These are phyloP conservation scores for Geodia barretti DNA, from an alignment of 37 sponge, comb jelly and placozoan species.

Conservation along the genomic window DNA sequence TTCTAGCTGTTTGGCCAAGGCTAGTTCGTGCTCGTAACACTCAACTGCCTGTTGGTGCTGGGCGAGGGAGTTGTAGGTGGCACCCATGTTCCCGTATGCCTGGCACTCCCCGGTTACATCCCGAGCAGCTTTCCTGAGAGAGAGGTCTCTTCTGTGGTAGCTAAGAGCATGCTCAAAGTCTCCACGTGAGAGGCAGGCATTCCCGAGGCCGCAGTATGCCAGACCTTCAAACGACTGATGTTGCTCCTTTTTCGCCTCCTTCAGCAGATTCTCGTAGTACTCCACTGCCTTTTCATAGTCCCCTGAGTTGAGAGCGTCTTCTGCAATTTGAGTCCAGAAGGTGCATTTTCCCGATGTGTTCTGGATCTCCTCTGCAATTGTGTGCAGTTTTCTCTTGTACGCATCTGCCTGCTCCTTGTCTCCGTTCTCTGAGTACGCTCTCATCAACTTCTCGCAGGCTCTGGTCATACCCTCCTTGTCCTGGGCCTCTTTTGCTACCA, in stretches of 20 bases:
- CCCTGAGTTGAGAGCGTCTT: constrained; percentile 63
- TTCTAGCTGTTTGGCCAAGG: constrained; percentile 75
- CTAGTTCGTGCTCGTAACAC: constrained; percentile 73
- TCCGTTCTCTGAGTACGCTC: constrained; percentile 69
- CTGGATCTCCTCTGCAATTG: constrained; percentile 75
- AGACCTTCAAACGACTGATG: constrained; percentile 85
- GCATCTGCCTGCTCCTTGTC: constrained; percentile 83
- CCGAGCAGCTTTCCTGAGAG: constrained; percentile 56
- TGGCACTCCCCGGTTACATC: constrained; percentile 70
- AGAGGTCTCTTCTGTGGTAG: constrained; percentile 72
- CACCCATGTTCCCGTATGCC: constrained; percentile 84
- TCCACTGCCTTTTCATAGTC: constrained; percentile 79
- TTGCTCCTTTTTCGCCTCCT: constrained; percentile 81
- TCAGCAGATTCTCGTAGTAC: constrained; percentile 81
- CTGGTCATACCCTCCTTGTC: constrained; percentile 84
- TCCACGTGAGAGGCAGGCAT: constrained; percentile 65
- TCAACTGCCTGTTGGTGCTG: constrained; percentile 70
- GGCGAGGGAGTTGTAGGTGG: constrained; percentile 68
- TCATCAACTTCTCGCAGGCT: constrained; percentile 81
- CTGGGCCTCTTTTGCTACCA: constrained; percentile 82
- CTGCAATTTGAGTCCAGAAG: constrained; percentile 84
- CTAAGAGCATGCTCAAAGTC: constrained; percentile 83
- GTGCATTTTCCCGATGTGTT: constrained; percentile 72
- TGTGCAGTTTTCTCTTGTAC: constrained; percentile 69
- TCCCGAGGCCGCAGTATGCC: constrained; percentile 82